Conservation (phyloP, 2,888 invertebrate species). For the Polydrusus cervinus region DNA sequence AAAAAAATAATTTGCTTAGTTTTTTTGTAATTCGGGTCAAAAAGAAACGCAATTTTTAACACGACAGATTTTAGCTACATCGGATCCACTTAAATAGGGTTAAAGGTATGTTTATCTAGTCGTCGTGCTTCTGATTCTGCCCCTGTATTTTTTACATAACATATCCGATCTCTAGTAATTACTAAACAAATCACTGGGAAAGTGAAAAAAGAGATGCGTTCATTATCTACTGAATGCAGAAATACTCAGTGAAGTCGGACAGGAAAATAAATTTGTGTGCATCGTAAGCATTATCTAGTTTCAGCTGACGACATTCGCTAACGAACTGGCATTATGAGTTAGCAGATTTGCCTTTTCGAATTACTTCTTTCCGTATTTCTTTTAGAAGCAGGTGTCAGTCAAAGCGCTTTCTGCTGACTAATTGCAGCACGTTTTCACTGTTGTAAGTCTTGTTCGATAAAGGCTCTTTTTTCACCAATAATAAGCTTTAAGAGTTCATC, state of each 20-base stretch:
- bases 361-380: background rate
- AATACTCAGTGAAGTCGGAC: background rate
- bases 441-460: background rate
- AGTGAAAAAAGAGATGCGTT: background rate
- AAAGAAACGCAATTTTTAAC: no score
- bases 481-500: no score
- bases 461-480: background rate
- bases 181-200: no score
- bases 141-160: no score
- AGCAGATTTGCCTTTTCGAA: conserved; percentile 3
- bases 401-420: background rate
- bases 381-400: background rate
- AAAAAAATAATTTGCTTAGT: no score
- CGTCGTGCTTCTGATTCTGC: no score
- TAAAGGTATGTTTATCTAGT: no score
- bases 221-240: background rate
- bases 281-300: background rate
- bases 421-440: background rate
- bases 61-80: no score
- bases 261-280: conserved; percentile 7
- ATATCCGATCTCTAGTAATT: no score
- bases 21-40: no score
- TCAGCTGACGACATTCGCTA: background rate
- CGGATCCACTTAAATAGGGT: no score
- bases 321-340: background rate